These are phyloP conservation scores for Salarias fasciatus DNA, from an alignment of 2,797 vertebrate genomes.

Conservation along the genomic window DNA sequence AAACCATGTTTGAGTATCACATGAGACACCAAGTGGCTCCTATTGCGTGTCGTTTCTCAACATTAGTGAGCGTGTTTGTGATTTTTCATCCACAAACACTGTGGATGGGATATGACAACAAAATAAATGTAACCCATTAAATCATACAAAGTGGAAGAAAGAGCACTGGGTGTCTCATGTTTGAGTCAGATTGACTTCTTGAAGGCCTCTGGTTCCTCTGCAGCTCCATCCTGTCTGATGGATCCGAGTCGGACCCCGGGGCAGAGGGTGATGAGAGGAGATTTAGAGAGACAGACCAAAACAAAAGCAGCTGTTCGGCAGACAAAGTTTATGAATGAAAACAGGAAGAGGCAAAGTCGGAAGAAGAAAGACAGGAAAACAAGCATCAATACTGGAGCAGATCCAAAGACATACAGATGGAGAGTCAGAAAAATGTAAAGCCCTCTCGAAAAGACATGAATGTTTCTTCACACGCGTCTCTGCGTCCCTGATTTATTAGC, in stretches of 20 bases:
- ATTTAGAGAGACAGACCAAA: conserved; percentile 30
- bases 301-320: conserved; percentile 63
- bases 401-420: conserved; percentile 28
- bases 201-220: conserved; percentile 5
- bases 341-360: conserved; percentile 69
- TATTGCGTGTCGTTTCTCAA: too few species aligned
- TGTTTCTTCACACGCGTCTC: neutral
- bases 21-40: too few species aligned
- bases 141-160: too few species aligned
- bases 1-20: too few species aligned
- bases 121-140: too few species aligned
- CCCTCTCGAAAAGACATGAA: conserved; percentile 22
- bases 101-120: too few species aligned
- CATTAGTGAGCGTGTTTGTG: too few species aligned
- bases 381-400: conserved; percentile 53
- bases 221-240: conserved; percentile 26
- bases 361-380: conserved; percentile 60
- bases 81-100: too few species aligned
- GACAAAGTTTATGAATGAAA: conserved; percentile 71
- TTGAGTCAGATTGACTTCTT: conserved; percentile 5
- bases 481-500: conserved; percentile 21
- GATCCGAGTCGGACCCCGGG: conserved; percentile 27
- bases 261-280: conserved; percentile 12
- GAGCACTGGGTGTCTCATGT: neutral
- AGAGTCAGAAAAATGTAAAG: conserved; percentile 21